Evolutionary conservation across 2,113 vertebrate genomes (phyloP).

Genomic region (Zingel zingel): DNA sequence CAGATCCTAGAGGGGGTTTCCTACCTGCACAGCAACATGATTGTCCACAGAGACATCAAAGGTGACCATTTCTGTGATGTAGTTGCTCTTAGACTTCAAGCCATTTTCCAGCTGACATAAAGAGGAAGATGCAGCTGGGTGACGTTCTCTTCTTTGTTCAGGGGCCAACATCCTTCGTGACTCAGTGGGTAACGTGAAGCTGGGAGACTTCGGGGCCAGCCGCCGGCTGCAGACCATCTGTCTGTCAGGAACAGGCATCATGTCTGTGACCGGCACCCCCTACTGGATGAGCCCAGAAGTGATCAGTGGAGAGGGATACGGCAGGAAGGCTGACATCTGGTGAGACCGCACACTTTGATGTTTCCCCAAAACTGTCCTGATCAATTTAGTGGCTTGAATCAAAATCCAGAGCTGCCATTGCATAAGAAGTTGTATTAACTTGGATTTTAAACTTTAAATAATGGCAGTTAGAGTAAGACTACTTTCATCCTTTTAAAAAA

Average conservation of each 20-base stretch:
- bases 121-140: not conserved
- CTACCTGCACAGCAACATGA: conserved; percentile 99
- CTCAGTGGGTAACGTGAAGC: conserved; percentile 96
- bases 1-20: conserved; percentile 98
- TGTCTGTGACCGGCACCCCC: conserved; percentile 96
- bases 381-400: not conserved
- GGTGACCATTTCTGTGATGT: conserved; percentile 77
- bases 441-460: too few relatives aligned
- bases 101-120: not conserved
- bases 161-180: conserved; percentile 98
- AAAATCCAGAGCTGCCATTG: too few relatives aligned
- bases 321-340: conserved; percentile 98
- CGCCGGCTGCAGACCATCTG: conserved; percentile 98
- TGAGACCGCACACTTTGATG: conserved; percentile 71
- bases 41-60: conserved; percentile 99
- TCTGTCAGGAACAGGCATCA: conserved; percentile 97
- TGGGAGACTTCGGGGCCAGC: conserved; percentile 99
- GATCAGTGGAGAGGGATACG: conserved; percentile 98
- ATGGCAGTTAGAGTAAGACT: too few relatives aligned
- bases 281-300: conserved; percentile 99
- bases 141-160: conserved; percentile 64
- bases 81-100: too few relatives aligned
- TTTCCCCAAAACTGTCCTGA: not conserved
- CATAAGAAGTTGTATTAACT: too few relatives aligned
- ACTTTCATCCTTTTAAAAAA: too few relatives aligned